Conservation (phyloP, 2,113 vertebrate genomes). For the Mesoclemmys tuberculata region DNA sequence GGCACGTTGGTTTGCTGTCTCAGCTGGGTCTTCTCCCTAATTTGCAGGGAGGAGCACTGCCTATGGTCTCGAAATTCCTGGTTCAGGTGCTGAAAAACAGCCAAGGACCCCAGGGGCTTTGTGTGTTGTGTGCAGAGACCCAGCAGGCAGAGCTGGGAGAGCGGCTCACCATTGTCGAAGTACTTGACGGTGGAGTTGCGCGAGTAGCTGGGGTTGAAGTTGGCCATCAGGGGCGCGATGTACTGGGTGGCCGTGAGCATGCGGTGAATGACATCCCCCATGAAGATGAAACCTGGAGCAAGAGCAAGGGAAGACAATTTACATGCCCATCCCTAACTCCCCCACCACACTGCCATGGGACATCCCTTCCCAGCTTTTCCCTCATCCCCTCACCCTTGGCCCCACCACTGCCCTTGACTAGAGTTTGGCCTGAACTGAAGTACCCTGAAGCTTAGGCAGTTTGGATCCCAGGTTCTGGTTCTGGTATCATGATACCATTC, state of each 20-base stretch:
- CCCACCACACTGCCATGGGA: background rate
- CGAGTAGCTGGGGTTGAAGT: slow-evolving; percentile 96
- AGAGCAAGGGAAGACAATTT: background rate
- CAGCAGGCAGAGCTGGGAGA: background rate
- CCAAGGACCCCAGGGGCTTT: background rate
- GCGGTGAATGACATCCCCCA: slow-evolving; percentile 91
- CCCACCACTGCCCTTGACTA: background rate
- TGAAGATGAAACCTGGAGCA: slow-evolving; percentile 91
- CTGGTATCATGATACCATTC: background rate
- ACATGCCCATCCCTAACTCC: accelerated
- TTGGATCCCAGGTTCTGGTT: background rate
- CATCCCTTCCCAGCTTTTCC: accelerated
- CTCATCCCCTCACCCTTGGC: accelerated
- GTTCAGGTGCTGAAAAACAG: background rate
- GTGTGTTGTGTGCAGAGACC: background rate
- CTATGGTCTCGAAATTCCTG: background rate
- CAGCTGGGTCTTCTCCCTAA: background rate
- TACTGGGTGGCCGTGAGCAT: slow-evolving; percentile 98
- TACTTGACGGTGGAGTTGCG: slow-evolving; percentile 90
- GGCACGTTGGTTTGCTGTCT: background rate
- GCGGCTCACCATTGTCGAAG: slow-evolving; percentile 89
- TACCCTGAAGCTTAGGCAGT: background rate
- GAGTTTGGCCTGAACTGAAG: background rate
- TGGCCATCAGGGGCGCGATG: slow-evolving; percentile 95
- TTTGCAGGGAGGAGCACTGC: accelerated